These are phyloP conservation scores for Saccostrea glomerata DNA, from an alignment of 1,140 invertebrate genomes.

Conservation along the genomic window DNA sequence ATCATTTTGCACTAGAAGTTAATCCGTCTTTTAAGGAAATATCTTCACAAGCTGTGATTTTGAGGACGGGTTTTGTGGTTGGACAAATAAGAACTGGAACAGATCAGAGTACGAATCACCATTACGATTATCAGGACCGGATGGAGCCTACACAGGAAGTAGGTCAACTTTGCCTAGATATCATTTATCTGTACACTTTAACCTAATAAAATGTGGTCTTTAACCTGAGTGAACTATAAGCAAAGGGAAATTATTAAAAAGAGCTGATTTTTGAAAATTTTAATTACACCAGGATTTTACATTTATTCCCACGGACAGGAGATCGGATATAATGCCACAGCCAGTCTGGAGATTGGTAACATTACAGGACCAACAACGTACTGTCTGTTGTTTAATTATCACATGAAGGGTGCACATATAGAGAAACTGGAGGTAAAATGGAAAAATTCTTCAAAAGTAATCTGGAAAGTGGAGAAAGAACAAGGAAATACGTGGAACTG, in stretches of 20 bases:
- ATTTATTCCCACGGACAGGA: background rate
- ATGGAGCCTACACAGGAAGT: background rate
- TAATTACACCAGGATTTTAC: background rate
- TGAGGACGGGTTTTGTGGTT: slow-evolving; percentile 12
- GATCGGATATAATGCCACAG: background rate
- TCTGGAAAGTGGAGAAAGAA: background rate
- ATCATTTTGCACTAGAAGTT: background rate
- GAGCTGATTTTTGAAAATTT: too few species aligned
- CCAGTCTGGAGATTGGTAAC: background rate
- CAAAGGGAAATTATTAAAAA: too few species aligned
- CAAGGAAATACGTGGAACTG: background rate
- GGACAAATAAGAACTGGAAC: background rate
- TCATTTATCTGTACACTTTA: too few species aligned
- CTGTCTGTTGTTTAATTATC: slow-evolving; percentile 10
- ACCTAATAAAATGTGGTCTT: too few species aligned
- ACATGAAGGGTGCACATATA: background rate
- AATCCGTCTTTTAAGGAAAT: background rate
- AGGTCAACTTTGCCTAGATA: background rate
- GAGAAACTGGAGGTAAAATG: slow-evolving; percentile 8
- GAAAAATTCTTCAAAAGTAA: background rate
- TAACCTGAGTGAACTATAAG: too few species aligned
- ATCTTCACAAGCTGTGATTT: background rate
- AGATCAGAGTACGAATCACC: background rate
- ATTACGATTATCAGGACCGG: background rate
- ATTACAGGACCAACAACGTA: background rate